Conservation (phyloP, 2,113 vertebrate genomes). For the Scytalopus superciliaris region DNA sequence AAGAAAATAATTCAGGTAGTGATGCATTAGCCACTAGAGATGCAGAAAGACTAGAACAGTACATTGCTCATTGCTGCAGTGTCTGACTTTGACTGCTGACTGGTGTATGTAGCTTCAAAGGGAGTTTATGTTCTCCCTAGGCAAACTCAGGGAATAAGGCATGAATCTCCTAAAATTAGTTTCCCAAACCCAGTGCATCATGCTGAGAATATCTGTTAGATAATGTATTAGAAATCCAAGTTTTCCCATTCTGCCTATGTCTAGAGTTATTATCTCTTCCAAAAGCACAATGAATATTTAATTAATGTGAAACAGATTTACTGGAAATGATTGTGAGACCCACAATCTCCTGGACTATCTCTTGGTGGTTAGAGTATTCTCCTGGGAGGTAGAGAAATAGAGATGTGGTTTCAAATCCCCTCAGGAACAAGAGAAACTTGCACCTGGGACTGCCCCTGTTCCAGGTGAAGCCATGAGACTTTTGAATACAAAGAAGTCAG, state of each 20-base stretch:
- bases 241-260: not conserved
- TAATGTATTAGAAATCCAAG: not conserved
- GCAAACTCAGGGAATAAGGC: not conserved
- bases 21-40: not conserved
- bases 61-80: not conserved
- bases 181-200: not conserved
- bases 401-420: conserved; percentile 48
- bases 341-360: conserved; percentile 44
- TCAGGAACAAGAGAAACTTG: conserved; percentile 34
- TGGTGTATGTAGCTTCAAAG: not conserved
- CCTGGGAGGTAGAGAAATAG: conserved; percentile 53
- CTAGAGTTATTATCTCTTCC: conserved; percentile 1
- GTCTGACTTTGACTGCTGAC: not conserved
- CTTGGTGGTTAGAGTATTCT: conserved; percentile 54
- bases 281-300: conserved; percentile 48
- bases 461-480: conserved; percentile 42
- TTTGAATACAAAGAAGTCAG: conserved; percentile 13
- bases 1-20: conserved; percentile 10
- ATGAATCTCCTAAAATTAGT: not conserved
- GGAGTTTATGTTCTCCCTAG: not conserved
- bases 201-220: not conserved
- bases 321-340: conserved; percentile 39
- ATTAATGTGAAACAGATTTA: conserved; percentile 36
- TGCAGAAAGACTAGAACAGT: not conserved
- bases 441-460: conserved; percentile 32